Evolutionary conservation across 2,888 invertebrate genomes (phyloP).

Genomic region (Acronicta leporina): DNA sequence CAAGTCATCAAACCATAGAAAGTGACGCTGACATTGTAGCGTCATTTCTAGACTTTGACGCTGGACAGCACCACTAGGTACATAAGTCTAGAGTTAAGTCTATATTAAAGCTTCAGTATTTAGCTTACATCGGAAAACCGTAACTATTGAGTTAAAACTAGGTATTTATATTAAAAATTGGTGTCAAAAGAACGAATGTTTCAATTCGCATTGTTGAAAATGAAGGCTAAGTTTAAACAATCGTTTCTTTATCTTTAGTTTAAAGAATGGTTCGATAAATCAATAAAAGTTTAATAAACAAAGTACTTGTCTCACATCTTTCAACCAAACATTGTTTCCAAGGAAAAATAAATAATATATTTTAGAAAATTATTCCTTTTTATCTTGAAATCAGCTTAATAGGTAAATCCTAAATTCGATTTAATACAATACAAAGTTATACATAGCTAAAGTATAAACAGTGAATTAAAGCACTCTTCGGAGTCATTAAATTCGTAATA

Average conservation of each 20-base stretch:
- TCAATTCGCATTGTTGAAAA: background rate
- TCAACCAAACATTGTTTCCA: too few species aligned
- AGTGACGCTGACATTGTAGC: conserved; percentile 27
- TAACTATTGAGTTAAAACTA: conserved; percentile 47
- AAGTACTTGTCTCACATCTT: too few species aligned
- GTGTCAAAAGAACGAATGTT: conserved; percentile 2
- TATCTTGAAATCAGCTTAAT: conserved; percentile 19
- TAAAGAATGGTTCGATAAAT: too few species aligned
- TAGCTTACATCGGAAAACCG: conserved; percentile 79
- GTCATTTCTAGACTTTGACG: conserved; percentile 20
- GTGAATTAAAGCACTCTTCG: conserved; percentile 64
- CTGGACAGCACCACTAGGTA: conserved; percentile 66
- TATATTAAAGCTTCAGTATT: conserved; percentile 83
- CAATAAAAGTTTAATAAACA: too few species aligned
- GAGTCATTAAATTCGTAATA: conserved; percentile 57
- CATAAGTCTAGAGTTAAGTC: conserved; percentile 68
- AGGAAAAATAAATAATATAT: too few species aligned
- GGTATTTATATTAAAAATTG: conserved; percentile 10
- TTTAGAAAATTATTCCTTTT: too few species aligned
- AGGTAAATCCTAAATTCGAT: conserved; percentile 15
- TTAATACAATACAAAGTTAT: conserved; percentile 20
- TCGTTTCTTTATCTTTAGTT: too few species aligned
- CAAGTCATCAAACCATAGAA: conserved; percentile 17
- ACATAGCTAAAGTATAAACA: conserved; percentile 42
- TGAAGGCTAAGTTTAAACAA: background rate